Evolutionary conservation across 2,888 invertebrate species (phyloP), one percentile per base, ranked within the genome.

Genomic region (Archips xylosteana): DNA sequence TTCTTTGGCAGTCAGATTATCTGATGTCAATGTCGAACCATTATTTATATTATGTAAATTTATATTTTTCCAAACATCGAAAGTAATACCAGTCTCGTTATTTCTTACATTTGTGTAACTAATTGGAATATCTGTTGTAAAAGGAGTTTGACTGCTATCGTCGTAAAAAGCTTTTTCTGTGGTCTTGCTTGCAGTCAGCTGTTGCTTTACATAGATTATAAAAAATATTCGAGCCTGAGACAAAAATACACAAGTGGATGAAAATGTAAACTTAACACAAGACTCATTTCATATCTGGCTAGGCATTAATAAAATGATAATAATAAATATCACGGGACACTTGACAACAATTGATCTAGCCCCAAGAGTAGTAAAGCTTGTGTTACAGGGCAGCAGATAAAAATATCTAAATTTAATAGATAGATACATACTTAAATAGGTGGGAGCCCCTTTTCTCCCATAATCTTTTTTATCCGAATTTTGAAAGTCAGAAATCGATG

Each of bases 191-290:
- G 6, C 45, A 32, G 45, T 23, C 23, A 62, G 12, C 47, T 47
- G 63, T 23, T 47, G 34, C 4, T 13, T 47, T 47, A 47, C 47
- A 13, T 32, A 63, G 13, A 63, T 47, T 23, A 63, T 32, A 47
- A 63, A 13, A 47, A 34, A 34, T 12, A 47, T 47, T n/a, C 60
- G 36, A 47, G 42, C 63, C 47, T 63, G 32, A 47, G 9, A 62
- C 34, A 64, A 45, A 64, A 8, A 64, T 23, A 49, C 75, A 63
- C 73, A 78, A 32, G 3, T 32, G 10, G 57, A 57, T 57, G 12
- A 57, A 12, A 32, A 57, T 10, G 2, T 23, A 23, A 23, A 23
- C 3, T 23, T 10, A 9, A 23, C 45, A 47, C 3, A 12, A 12
- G 12, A 47, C 23, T 23, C 23, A 23, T n/a, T n/a, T n/a, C n/a